Evolutionary conservation across 2,797 vertebrate genomes (phyloP).

Genomic region (Muraenolepis orangiensis): DNA sequence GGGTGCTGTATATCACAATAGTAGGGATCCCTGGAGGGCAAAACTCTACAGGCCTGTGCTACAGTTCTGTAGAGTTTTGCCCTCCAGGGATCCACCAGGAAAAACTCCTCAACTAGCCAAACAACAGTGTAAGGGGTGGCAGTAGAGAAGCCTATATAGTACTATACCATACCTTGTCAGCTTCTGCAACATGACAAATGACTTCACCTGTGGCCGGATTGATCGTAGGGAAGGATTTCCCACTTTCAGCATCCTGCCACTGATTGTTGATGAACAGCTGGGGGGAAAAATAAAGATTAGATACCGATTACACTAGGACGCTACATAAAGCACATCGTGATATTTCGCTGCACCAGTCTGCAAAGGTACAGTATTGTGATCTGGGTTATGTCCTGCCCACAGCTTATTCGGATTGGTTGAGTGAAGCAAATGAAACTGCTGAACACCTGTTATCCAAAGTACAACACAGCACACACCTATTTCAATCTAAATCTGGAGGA

Average conservation of each 20-base stretch:
- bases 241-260: conserved; percentile 86
- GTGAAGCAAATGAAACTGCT: too few relatives aligned
- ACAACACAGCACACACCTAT: too few relatives aligned
- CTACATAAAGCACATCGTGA: neutral
- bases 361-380: neutral
- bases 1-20: too few relatives aligned
- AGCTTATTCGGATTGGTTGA: too few relatives aligned
- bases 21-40: too few relatives aligned
- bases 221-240: conserved; percentile 86
- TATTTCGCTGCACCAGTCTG: neutral
- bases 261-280: conserved; percentile 97
- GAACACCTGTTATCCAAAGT: too few relatives aligned
- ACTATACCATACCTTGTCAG: conserved; percentile 74
- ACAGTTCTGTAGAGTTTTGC: too few relatives aligned
- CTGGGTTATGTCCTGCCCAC: neutral
- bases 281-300: conserved; percentile 1
- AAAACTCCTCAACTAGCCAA: neutral
- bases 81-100: too few relatives aligned
- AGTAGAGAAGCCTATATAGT: neutral
- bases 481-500: too few relatives aligned
- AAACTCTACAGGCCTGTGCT: too few relatives aligned
- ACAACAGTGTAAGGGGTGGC: neutral
- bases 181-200: conserved; percentile 93
- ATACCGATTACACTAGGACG: neutral
- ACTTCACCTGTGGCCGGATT: conserved; percentile 90